Base-by-base conservation (phyloP, 2,888 invertebrate genomes). In the Parelbella ahira region DNA sequence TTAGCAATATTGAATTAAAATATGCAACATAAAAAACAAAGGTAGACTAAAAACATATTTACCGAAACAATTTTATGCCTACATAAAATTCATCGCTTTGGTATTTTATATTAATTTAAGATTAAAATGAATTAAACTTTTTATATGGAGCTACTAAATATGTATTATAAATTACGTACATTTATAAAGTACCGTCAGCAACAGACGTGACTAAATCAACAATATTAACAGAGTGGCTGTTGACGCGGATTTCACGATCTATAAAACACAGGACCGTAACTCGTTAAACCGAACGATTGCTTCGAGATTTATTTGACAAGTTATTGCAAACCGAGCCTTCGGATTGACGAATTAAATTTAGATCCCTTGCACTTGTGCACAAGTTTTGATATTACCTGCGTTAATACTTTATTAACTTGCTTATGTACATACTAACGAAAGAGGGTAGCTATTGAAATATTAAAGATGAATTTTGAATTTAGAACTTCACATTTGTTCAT, bases 271-370 rank as follows among this genome's bases (percentile, higher is more conserved):
- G 59, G 59, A 68, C 20, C 20, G 54, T 49, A 60, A 68, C 59
- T 58, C 54, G 59, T 64, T 59, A 63, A 60, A 52, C 45, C 41
- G 50, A 47, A 48, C 55, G 56, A 57, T 54, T 55, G 55, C 50
- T 52, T 47, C 28, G 44, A 46, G 63, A 67, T 75, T 75, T 75
- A 77, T 76, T 71, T 66, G 78, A 72, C 75, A 72, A 67, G 63
- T 68, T 71, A 69, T 64, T 50, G 63, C 60, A 50, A 64, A 64
- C 59, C 58, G 56, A 60, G 59, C 56, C 55, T 56, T 54, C 49
- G 56, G 53, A 65, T 66, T 58, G 62, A 52, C 63, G 56, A 60
- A 72, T 73, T 58, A 69, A 70, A 63, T 63, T 64, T 56, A 49
- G 51, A 56, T 60, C 47, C 48, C 56, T 54, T 45, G 51, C 57